Percentiles rank a stretch among this genome's conserved stretches.
phyloP scores from a whole-genome alignment of 2,888 invertebrate species.

The Oscheius onirici region DNA sequence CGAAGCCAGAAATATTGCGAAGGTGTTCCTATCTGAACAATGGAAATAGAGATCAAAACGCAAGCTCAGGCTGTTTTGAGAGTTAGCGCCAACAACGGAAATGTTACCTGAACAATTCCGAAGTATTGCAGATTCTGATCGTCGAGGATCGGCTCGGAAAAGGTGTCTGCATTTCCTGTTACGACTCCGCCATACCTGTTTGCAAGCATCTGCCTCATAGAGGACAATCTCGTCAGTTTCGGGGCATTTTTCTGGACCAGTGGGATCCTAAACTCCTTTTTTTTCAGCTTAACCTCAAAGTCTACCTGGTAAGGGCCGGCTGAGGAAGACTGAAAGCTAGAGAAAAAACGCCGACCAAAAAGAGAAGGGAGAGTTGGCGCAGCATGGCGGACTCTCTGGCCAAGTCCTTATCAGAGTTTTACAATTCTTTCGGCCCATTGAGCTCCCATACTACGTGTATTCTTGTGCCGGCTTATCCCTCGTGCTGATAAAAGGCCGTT shows the following conservation, averaged over 20 bases:
- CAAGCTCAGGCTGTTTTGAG: too few relatives aligned
- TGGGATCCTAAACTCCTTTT: background rate
- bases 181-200: background rate
- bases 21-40: constrained; percentile 72
- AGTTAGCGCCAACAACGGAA: constrained; percentile 74
- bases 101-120: too few relatives aligned
- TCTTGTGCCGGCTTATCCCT: too few relatives aligned
- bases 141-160: background rate
- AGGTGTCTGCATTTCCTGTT: background rate
- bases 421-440: too few relatives aligned
- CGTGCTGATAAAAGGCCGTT: too few relatives aligned
- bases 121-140: background rate
- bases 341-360: constrained; percentile 27
- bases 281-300: background rate
- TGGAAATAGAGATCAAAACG: too few relatives aligned
- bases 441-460: too few relatives aligned
- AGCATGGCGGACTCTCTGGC: constrained; percentile 7
- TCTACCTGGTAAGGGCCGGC: background rate
- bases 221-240: background rate
- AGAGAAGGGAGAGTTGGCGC: constrained; percentile 18
- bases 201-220: background rate
- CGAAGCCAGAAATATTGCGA: constrained; percentile 26
- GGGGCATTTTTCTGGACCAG: background rate
- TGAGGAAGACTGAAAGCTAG: constrained; percentile 17
- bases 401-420: too few relatives aligned